Conservation (phyloP, 1,140 invertebrate genomes). For the Drosophila sturtevanti region DNA sequence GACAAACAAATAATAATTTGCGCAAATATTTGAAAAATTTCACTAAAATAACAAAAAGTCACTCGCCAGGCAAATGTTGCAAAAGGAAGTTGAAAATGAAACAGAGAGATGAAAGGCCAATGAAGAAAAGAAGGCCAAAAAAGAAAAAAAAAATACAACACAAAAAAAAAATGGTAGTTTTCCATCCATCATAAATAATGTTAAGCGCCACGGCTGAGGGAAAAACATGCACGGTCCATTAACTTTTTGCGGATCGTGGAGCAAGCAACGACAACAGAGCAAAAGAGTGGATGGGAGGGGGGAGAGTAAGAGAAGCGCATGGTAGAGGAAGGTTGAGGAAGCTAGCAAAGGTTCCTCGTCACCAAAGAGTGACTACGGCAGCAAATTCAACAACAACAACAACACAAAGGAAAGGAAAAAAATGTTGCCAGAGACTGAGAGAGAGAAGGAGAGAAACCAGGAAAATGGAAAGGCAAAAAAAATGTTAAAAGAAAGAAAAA, state of each 20-base stretch:
- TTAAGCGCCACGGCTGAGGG: slow-evolving; percentile 82
- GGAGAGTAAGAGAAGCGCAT: not conserved
- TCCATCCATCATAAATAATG: slow-evolving; percentile 82
- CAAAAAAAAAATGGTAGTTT: slow-evolving; percentile 63
- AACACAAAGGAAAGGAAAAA: not conserved
- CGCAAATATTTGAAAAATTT: slow-evolving; percentile 66
- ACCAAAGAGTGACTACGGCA: slow-evolving; percentile 23
- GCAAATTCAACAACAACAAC: not conserved
- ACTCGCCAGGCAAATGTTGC: slow-evolving; percentile 42
- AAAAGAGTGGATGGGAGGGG: no score
- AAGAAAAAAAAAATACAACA: slow-evolving; percentile 5
- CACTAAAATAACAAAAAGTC: slow-evolving; percentile 53
- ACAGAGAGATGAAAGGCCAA: not conserved
- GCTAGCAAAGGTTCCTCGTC: slow-evolving; percentile 27
- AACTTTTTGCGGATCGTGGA: slow-evolving; percentile 66
- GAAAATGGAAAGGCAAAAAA: slow-evolving; percentile 25
- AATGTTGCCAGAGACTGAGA: no score
- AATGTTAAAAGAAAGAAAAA: no score
- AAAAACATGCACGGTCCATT: slow-evolving; percentile 82
- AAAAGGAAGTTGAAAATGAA: slow-evolving; percentile 63
- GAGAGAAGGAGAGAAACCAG: no score
- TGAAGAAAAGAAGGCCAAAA: not conserved
- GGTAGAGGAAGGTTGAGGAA: not conserved
- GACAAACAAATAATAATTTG: slow-evolving; percentile 34
- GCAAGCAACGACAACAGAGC: slow-evolving; percentile 3